Percentiles rank a stretch among this genome's conserved stretches.
These are phyloP conservation scores for Nemurella pictetii DNA, from an alignment of 2,888 invertebrate species.

Conservation along the genomic window DNA sequence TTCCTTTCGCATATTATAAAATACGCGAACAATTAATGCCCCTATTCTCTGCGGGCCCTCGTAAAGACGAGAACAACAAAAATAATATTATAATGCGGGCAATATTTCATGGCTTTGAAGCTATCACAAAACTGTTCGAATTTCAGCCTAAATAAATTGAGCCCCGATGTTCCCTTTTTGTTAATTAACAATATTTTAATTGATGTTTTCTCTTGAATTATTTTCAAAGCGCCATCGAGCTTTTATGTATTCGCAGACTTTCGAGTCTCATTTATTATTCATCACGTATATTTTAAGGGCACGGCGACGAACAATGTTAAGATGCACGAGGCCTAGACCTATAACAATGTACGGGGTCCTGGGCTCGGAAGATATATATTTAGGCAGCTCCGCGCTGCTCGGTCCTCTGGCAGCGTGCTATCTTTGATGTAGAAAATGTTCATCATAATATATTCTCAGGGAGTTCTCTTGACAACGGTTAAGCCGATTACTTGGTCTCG, in stretches of 20 bases:
- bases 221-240: conserved; percentile 21
- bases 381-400: background rate
- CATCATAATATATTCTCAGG: background rate
- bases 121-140: background rate
- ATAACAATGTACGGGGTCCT: background rate
- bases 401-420: background rate
- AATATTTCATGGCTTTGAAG: background rate
- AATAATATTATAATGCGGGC: background rate
- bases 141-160: background rate
- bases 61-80: background rate
- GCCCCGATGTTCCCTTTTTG: background rate
- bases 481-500: conserved; percentile 14
- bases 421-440: background rate
- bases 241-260: conserved; percentile 5
- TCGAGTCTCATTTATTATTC: conserved; percentile 23
- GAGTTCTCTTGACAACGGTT: background rate
- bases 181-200: conserved; percentile 23
- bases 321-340: background rate
- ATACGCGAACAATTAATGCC: background rate
- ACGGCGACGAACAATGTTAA: background rate
- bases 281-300: conserved; percentile 13
- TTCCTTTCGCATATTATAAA: background rate
- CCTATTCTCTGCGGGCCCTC: background rate
- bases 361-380: background rate
- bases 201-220: conserved; percentile 15